These are phyloP conservation scores for Macroramphosus scolopax DNA, from an alignment of 2,797 vertebrate genomes.

Conservation along the genomic window DNA sequence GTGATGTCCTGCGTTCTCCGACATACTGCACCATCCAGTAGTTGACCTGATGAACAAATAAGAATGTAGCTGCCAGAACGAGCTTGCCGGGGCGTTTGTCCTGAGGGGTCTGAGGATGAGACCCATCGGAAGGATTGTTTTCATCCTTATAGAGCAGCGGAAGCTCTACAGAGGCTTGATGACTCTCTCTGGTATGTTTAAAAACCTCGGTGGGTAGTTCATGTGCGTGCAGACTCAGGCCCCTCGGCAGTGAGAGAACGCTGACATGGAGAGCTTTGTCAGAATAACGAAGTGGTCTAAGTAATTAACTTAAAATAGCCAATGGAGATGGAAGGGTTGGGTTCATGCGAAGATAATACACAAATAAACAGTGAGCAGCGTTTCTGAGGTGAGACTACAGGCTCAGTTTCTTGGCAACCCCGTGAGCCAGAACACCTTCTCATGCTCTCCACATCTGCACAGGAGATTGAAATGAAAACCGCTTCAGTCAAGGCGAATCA, in stretches of 20 bases:
- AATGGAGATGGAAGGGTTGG: conserved; percentile 1
- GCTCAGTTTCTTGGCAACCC: not conserved
- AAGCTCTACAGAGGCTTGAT: conserved; percentile 19
- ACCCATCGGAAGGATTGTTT: conserved; percentile 16
- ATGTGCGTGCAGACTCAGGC: conserved; percentile 36
- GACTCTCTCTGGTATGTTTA: conserved; percentile 6
- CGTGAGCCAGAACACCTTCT: conserved; percentile 2
- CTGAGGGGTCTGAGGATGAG: conserved; percentile 7
- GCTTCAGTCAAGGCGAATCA: no score
- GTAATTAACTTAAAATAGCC: conserved; percentile 4
- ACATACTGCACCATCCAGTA: not conserved
- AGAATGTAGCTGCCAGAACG: not conserved
- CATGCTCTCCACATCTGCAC: not conserved
- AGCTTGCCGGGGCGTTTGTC: conserved; percentile 2
- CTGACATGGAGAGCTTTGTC: conserved; percentile 22
- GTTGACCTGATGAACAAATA: conserved; percentile 10
- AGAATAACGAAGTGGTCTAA: conserved; percentile 13
- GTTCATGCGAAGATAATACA: conserved; percentile 18
- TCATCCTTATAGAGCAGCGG: conserved; percentile 31
- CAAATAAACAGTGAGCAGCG: conserved; percentile 1
- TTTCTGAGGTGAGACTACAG: conserved; percentile 13
- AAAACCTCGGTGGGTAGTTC: conserved; percentile 11
- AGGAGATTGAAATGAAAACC: no score
- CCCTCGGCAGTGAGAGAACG: conserved; percentile 27
- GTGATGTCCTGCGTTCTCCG: not conserved